phyloP scores from a whole-genome alignment of 2,113 vertebrate species.

The Antigone vipio region DNA sequence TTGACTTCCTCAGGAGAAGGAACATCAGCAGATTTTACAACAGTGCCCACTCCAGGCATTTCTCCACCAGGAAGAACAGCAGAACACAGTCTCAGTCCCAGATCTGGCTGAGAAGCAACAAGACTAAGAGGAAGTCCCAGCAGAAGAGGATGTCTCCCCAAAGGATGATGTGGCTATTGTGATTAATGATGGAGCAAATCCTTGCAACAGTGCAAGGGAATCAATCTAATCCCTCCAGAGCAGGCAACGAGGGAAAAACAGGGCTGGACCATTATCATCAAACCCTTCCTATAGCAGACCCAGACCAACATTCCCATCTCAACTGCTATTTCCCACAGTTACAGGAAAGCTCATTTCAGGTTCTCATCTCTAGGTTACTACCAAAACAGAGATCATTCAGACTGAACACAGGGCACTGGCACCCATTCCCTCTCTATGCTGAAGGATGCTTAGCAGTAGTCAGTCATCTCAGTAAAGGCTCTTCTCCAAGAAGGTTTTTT shows the following conservation, averaged over 20 bases:
- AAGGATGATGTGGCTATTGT: background rate
- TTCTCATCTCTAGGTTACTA: background rate
- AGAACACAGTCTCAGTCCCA: background rate
- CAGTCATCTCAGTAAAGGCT: background rate
- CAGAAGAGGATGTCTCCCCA: background rate
- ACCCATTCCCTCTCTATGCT: background rate
- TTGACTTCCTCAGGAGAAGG: background rate
- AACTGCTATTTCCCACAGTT: background rate
- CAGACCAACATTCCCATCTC: background rate
- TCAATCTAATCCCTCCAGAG: background rate
- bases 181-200: background rate
- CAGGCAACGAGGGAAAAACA: background rate
- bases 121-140: background rate
- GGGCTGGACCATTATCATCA: background rate
- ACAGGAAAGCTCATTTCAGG: background rate
- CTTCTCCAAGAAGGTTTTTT: background rate
- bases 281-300: background rate
- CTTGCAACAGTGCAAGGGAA: background rate
- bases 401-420: background rate
- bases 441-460: background rate
- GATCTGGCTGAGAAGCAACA: background rate
- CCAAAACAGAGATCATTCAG: background rate
- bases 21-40: background rate
- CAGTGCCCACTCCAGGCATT: background rate
- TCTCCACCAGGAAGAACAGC: background rate